Percentiles rank a stretch among this genome's conserved stretches.
phyloP scores from a whole-genome alignment of 2,113 vertebrate genomes.

The Coregonus clupeaformis region DNA sequence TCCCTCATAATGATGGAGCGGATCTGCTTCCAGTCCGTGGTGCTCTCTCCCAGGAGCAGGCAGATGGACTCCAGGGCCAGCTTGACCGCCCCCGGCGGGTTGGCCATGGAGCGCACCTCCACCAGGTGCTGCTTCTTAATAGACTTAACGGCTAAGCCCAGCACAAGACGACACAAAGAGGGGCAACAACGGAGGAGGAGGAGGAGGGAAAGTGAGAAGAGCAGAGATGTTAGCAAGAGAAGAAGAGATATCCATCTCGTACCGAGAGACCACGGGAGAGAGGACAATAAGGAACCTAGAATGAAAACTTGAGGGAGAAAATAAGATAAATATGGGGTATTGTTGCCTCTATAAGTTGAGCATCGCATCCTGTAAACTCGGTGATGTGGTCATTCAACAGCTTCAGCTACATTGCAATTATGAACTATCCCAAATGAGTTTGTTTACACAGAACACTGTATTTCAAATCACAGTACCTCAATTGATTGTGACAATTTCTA shows the following conservation, averaged over 20 bases:
- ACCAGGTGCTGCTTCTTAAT: constrained; percentile 99
- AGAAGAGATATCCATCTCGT: background rate
- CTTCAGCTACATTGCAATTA: too few species aligned
- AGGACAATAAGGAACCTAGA: background rate
- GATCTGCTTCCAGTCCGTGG: constrained; percentile 99
- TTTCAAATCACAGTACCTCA: too few species aligned
- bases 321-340: background rate
- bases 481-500: too few species aligned
- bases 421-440: too few species aligned
- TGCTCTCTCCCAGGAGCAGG: constrained; percentile 95
- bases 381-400: too few species aligned
- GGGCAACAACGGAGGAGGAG: constrained; percentile 51
- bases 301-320: background rate
- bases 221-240: constrained; percentile 33
- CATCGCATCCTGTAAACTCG: too few species aligned
- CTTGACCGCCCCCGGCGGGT: constrained; percentile 95
- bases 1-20: constrained; percentile 99
- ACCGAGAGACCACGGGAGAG: background rate
- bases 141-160: constrained; percentile 90
- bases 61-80: constrained; percentile 98
- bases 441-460: too few species aligned
- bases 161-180: constrained; percentile 42
- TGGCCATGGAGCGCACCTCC: constrained; percentile 99
- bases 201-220: constrained; percentile 26
- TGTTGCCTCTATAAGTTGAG: too few species aligned